These are phyloP conservation scores for Watsonalla binaria DNA, from an alignment of 2,888 invertebrate species.

Conservation along the genomic window DNA sequence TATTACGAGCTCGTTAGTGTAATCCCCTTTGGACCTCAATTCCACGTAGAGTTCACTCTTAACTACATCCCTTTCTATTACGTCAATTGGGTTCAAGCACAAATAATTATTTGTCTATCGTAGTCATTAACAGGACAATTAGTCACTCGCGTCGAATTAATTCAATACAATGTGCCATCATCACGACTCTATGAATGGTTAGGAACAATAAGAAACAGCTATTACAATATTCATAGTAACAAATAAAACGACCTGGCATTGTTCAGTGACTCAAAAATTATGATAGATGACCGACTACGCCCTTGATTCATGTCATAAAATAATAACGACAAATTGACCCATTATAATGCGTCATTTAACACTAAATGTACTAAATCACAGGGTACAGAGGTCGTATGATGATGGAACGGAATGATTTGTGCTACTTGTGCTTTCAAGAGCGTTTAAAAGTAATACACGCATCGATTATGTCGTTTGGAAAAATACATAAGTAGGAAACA, in stretches of 20 bases:
- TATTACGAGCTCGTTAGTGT: constrained; percentile 74
- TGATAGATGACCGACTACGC: constrained; percentile 46
- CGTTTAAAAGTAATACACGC: too few relatives aligned
- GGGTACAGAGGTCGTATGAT: constrained; percentile 24
- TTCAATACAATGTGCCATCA: constrained; percentile 39
- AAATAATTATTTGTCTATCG: constrained; percentile 16
- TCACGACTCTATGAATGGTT: constrained; percentile 28
- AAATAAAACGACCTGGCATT: constrained; percentile 23
- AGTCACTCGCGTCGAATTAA: constrained; percentile 28
- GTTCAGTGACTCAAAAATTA: constrained; percentile 49
- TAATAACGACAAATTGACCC: constrained; percentile 57
- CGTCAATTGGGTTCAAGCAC: constrained; percentile 10
- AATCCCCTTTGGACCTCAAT: constrained; percentile 58
- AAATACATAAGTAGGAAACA: too few relatives aligned
- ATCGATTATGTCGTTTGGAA: too few relatives aligned
- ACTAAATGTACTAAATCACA: constrained; percentile 13
- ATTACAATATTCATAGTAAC: constrained; percentile 20
- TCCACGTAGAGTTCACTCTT: constrained; percentile 30
- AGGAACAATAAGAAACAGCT: constrained; percentile 26
- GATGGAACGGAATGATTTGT: constrained; percentile 19
- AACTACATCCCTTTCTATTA: constrained; percentile 11
- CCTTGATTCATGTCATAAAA: constrained; percentile 43
- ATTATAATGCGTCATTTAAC: constrained; percentile 33
- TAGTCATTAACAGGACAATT: constrained; percentile 20
- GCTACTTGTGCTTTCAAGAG: constrained; percentile 7